Base-by-base conservation (phyloP, 2,888 invertebrate genomes). In the Chydorus sphaericus region DNA sequence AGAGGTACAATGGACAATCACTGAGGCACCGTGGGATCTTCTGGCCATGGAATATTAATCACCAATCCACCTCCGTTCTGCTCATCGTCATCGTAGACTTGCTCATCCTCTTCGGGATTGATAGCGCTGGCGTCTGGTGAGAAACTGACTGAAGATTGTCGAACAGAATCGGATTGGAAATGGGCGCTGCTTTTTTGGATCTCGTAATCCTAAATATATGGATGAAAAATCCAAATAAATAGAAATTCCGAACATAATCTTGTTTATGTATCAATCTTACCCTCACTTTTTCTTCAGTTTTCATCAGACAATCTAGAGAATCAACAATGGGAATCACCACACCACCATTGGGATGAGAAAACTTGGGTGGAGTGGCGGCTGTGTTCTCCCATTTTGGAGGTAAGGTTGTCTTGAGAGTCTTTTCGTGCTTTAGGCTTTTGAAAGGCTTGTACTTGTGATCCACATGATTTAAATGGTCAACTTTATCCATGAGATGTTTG, bases 361-460 rank as follows among this genome's bases (percentile, higher is more conserved):
- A 63, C 38, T 72, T 75, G 1, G 73, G 72, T 1, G 80, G 80
- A 37, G 79, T 79, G 7, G 80, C 79, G 6, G 79, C 80, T 14
- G 79, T 77, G 1, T 79, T 79, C 5, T 77, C 80, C 78, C 79
- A 79, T 62, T 76, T 62, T n/a, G n/a, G n/a, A n/a, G n/a, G n/a
- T n/a, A n/a, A n/a, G n/a, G n/a, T n/a, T n/a, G n/a, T n/a, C n/a
- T n/a, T n/a, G n/a, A n/a, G n/a, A n/a, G n/a, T n/a, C n/a, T n/a
- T n/a, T 26, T 52, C 31, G 16, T 33, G 53, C 10, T 52, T 39
- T 20, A 57, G 16, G 4, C 53, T 39, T 44, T 49, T 53, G 23
- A 44, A 52, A 29, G 28, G n/a, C 28, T 37, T 23, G 28, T 26
- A 53, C 26, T 37, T 73, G 70, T 44, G 66, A 70, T 48, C 64